Evolutionary conservation across 2,797 vertebrate species (phyloP), one percentile per base, ranked within the genome.

Genomic region (Chaenodraco wilsoni): DNA sequence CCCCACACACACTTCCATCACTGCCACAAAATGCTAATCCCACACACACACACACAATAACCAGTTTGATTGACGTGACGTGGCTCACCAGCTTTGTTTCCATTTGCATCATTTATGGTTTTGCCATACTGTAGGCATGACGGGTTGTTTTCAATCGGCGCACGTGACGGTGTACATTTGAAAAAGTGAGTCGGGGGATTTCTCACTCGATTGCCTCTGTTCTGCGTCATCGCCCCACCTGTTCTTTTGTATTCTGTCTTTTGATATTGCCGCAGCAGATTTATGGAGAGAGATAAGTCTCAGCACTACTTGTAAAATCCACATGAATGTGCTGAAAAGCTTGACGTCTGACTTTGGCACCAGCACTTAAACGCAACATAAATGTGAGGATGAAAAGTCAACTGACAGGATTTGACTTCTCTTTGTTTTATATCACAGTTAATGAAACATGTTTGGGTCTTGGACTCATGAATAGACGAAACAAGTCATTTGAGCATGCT

Each of bases 91-190:
- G 84, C 75, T 88, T 69, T 84, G 79, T 79, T 84, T 68, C 46
- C 72, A 59, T 76, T 78, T 78, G 76, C 76, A 87, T 88, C 74
- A 88, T 90, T 86, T 69, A 85, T 84, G 69, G 13, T 43, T 51
- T 51, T 65, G 74, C 82, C 80, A 68, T 60, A 19, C 19, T 19
- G 19, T 19, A 78, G 81, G 65, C 72, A 45, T 76, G 79, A 86
- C 74, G 55, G 74, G 48, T 64, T 76, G 69, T 80, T 81, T 80
- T 83, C 66, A 77, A 57, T 76, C 71, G 48, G 23, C 0, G 67
- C 70, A 56, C 69, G 60, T 74, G 70, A 68, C 76, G 56, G 61
- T 70, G 62, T 76, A 68, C 59, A 21, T 78, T 74, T 78, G 52
- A 72, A 67, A 27, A 64, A 72, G 65, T 80, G 81, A 82, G 51